phyloP scores from a whole-genome alignment of 2,797 vertebrate genomes.

The Acipenser transmontanus region DNA sequence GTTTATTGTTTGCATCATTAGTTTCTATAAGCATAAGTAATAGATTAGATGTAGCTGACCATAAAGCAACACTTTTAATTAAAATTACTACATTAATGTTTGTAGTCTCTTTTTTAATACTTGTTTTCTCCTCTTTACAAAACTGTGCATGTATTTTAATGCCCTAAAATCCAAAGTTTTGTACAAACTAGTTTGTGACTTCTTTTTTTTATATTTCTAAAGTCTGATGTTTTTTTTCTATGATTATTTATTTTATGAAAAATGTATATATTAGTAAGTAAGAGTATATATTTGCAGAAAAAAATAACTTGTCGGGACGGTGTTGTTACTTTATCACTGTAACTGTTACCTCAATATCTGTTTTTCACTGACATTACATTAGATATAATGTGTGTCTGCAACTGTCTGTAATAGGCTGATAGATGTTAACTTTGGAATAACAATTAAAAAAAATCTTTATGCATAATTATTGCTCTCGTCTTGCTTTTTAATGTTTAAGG shows the following conservation, averaged over 20 bases:
- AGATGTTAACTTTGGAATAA: slow-evolving; percentile 85
- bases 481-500: too few species aligned
- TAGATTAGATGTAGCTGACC: too few species aligned
- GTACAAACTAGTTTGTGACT: slow-evolving; percentile 71
- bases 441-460: slow-evolving; percentile 55
- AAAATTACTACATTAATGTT: too few species aligned
- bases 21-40: too few species aligned
- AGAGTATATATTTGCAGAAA: slow-evolving; percentile 83
- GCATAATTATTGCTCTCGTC: too few species aligned
- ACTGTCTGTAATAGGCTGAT: slow-evolving; percentile 70
- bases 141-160: slow-evolving; percentile 47
- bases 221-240: slow-evolving; percentile 73
- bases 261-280: slow-evolving; percentile 84
- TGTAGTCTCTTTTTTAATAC: slow-evolving; percentile 18
- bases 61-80: too few species aligned
- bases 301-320: slow-evolving; percentile 60
- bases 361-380: slow-evolving; percentile 72
- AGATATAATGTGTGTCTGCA: slow-evolving; percentile 49
- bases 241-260: slow-evolving; percentile 89
- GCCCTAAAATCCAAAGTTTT: slow-evolving; percentile 83
- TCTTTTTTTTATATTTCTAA: slow-evolving; percentile 59
- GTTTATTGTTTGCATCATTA: too few species aligned
- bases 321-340: slow-evolving; percentile 72
- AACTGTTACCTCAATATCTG: slow-evolving; percentile 69
- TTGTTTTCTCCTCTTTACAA: slow-evolving; percentile 37